Conservation (phyloP, 2,797 vertebrate species). For the Myotis vivesi region DNA sequence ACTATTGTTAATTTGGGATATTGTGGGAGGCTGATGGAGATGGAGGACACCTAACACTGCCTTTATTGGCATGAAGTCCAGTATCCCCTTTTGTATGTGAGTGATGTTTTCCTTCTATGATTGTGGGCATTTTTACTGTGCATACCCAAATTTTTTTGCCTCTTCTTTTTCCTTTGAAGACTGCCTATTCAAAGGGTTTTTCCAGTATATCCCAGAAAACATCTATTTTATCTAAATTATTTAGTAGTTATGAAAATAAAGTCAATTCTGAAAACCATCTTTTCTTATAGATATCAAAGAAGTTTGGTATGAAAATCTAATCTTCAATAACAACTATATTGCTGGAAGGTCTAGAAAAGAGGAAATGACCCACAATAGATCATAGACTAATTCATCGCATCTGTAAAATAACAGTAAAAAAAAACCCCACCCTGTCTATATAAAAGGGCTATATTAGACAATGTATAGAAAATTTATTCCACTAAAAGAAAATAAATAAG, state of each 20-base stretch:
- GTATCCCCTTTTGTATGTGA: background rate
- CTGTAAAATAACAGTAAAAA: background rate
- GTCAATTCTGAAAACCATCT: background rate
- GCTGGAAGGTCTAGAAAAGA: background rate
- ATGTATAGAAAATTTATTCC: background rate
- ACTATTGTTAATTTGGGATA: background rate
- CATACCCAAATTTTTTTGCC: background rate
- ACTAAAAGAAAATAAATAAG: background rate
- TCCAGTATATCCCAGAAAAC: background rate
- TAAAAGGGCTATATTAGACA: background rate
- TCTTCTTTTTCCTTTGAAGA: constrained; percentile 7
- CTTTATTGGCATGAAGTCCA: background rate
- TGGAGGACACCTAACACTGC: background rate
- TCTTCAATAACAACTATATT: background rate
- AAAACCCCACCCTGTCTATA: background rate
- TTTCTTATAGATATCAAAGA: background rate
- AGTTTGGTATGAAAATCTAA: background rate
- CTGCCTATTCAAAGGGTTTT: background rate
- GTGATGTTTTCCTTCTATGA: background rate
- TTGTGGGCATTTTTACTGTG: background rate
- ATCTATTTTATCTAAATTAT: background rate
- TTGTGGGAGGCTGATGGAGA: background rate
- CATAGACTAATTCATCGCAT: background rate
- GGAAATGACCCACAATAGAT: background rate
- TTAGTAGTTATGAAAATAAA: background rate